A percentile compares a stretch with the other conserved stretches of the same genome.
These are phyloP conservation scores for Drosophila rhopaloa DNA, from an alignment of 1,140 invertebrate species.

Conservation along the genomic window DNA sequence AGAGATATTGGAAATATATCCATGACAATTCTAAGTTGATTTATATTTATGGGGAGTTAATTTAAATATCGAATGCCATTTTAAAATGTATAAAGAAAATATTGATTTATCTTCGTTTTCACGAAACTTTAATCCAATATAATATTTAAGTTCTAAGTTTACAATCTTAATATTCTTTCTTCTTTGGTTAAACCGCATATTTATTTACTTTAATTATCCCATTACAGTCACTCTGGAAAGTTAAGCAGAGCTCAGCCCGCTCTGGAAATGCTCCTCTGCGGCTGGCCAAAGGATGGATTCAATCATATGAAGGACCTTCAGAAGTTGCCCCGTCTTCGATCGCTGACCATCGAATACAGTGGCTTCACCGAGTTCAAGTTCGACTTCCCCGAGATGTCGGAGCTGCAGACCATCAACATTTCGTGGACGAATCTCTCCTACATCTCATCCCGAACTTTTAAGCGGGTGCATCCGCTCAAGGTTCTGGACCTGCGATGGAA, in stretches of 20 bases:
- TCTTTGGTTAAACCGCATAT: no score
- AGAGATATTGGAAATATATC: no score
- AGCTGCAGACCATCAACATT: conserved; percentile 84
- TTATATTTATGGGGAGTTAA: no score
- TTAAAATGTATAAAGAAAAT: background rate
- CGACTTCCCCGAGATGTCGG: conserved; percentile 81
- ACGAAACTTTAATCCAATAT: no score
- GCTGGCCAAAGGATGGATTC: conserved; percentile 75
- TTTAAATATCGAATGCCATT: no score
- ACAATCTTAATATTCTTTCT: background rate
- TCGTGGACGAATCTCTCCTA: conserved; percentile 84
- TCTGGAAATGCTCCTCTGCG: conserved; percentile 66
- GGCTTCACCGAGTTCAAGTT: conserved; percentile 77
- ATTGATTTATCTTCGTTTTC: no score
- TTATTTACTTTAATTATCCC: no score
- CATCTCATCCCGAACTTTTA: conserved; percentile 81
- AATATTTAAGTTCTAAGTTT: background rate
- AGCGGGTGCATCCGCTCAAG: conserved; percentile 73
- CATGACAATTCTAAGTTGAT: no score
- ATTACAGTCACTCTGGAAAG: conserved; percentile 26
- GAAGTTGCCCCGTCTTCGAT: conserved; percentile 73
- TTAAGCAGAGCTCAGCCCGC: conserved; percentile 7
- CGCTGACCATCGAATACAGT: conserved; percentile 82
- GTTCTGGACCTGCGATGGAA: conserved; percentile 86
- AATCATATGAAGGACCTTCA: conserved; percentile 69